Evolutionary conservation across 37 sponge, comb jelly and placozoan species (phyloP).

Genomic region (Hormiphora californensis): DNA sequence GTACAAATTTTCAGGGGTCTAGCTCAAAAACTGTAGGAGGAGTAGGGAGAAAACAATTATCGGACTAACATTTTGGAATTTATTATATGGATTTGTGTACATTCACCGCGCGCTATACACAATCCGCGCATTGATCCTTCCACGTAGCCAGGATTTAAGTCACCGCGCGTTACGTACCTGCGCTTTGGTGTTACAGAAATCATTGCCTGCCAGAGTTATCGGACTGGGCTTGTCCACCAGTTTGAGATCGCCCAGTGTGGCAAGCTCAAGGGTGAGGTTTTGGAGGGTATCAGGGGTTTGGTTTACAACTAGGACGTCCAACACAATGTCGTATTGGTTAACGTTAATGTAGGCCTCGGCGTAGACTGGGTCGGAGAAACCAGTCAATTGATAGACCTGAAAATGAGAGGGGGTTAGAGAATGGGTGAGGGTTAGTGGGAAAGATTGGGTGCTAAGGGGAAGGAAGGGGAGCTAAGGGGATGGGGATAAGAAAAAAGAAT

Average conservation of each 20-base stretch:
- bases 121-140: not conserved
- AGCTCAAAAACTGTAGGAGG: no score
- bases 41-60: no score
- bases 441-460: no score
- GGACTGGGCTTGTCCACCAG: conserved; percentile 92
- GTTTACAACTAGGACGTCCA: conserved; percentile 97
- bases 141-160: not conserved
- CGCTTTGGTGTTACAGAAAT: conserved; percentile 94
- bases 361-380: conserved; percentile 98
- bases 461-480: no score
- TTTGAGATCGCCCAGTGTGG: conserved; percentile 91
- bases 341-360: conserved; percentile 98
- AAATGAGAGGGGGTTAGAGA: not conserved
- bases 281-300: conserved; percentile 96
- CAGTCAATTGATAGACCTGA: conserved; percentile 96
- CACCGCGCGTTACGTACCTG: conserved; percentile 27
- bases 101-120: no score
- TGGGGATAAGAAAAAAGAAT: no score
- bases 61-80: no score
- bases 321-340: conserved; percentile 97
- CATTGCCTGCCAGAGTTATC: conserved; percentile 81
- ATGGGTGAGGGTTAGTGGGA: not conserved
- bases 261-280: conserved; percentile 89
- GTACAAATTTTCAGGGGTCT: no score
- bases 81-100: no score